These are phyloP conservation scores for Monochamus alternatus DNA, from an alignment of 2,888 invertebrate species.

Conservation along the genomic window DNA sequence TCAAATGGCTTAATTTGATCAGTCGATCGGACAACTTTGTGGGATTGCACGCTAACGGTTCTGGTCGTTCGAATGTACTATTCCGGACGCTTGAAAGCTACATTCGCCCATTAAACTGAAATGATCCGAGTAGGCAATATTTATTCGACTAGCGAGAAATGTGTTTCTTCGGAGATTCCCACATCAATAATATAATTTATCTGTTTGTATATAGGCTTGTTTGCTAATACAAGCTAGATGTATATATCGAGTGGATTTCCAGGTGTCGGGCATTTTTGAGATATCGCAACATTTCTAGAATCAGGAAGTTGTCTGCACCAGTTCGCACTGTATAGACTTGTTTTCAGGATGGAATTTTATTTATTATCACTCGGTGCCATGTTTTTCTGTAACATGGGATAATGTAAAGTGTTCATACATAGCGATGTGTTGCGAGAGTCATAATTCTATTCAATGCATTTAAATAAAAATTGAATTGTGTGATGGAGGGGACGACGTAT, in stretches of 20 bases:
- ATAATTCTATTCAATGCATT: too few relatives aligned
- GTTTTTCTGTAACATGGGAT: neutral
- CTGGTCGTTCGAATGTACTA: neutral
- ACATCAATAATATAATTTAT: conserved; percentile 53
- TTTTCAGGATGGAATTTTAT: neutral
- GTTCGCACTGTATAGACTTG: conserved; percentile 6
- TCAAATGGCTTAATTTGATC: too few relatives aligned
- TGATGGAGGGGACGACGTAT: too few relatives aligned
- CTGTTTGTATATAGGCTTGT: conserved; percentile 44
- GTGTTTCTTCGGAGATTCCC: conserved; percentile 43
- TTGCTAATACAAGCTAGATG: conserved; percentile 31
- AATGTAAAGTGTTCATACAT: neutral
- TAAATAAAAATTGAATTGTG: too few relatives aligned
- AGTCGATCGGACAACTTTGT: neutral
- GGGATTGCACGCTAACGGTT: neutral
- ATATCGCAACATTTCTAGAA: conserved; percentile 13
- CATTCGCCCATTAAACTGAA: conserved; percentile 21
- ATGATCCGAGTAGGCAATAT: conserved; percentile 22
- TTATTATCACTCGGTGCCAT: neutral
- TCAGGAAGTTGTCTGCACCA: conserved; percentile 22
- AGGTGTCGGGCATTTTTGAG: conserved; percentile 33
- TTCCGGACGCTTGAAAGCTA: conserved; percentile 15
- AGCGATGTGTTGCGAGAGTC: too few relatives aligned
- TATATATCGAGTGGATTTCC: conserved; percentile 17
- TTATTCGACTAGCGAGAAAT: conserved; percentile 27